Percentiles rank a stretch among this genome's conserved stretches.
phyloP scores from a whole-genome alignment of 2,797 vertebrate genomes.

The Macrochelys suwanniensis region DNA sequence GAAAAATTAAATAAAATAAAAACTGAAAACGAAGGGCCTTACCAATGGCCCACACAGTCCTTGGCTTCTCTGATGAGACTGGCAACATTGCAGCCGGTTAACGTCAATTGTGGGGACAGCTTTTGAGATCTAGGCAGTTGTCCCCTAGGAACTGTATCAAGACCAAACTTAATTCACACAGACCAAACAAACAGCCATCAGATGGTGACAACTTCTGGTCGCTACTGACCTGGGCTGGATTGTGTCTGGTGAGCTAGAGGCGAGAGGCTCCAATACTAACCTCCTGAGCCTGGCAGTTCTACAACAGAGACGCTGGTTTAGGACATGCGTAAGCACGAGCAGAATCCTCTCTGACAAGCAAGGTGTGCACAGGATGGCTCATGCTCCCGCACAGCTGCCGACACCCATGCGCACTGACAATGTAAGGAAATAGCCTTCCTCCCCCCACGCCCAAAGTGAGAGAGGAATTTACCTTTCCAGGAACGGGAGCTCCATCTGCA shows the following conservation, averaged over 20 bases:
- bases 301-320: not conserved
- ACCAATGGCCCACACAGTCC: not conserved
- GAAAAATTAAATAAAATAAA: too few relatives aligned
- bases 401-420: rapidly evolving
- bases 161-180: not conserved
- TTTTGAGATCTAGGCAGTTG: rapidly evolving
- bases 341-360: not conserved
- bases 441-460: slow-evolving; percentile 14
- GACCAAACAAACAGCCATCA: not conserved
- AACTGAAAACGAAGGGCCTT: too few relatives aligned
- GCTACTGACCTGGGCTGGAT: not conserved
- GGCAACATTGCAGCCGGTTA: not conserved
- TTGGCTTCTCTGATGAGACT: not conserved
- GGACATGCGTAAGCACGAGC: not conserved
- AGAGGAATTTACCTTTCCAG: slow-evolving; percentile 85
- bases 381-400: not conserved
- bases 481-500: slow-evolving; percentile 91
- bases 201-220: not conserved
- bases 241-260: not conserved
- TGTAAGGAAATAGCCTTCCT: not conserved
- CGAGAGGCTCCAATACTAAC: not conserved
- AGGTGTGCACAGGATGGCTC: not conserved
- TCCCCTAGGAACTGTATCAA: not conserved
- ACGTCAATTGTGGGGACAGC: rapidly evolving
- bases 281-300: rapidly evolving